Evolutionary conservation across 2,113 vertebrate genomes (phyloP).

Genomic region (Formicarius rufipectus): DNA sequence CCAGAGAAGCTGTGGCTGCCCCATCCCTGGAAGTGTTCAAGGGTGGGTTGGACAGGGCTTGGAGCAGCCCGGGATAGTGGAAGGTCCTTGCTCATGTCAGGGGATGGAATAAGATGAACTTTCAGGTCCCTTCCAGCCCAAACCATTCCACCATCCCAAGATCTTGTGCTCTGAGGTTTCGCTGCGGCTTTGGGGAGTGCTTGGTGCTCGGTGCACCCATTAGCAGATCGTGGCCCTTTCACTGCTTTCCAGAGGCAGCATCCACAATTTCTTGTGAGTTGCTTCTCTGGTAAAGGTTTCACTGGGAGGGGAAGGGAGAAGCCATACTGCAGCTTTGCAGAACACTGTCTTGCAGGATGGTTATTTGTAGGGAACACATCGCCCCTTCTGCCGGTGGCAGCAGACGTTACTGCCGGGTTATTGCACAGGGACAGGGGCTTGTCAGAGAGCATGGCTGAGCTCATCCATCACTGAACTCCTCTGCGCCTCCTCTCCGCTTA

Average conservation of each 20-base stretch:
- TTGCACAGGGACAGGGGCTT: not conserved
- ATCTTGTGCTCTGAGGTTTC: not conserved
- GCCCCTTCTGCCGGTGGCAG: not conserved
- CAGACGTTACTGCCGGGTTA: not conserved
- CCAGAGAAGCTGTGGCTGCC: not conserved
- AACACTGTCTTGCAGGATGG: not conserved
- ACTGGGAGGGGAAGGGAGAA: not conserved
- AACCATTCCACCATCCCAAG: not conserved
- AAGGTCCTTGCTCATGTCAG: not conserved
- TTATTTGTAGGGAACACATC: not conserved
- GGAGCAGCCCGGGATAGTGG: not conserved
- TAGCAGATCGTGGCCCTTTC: not conserved
- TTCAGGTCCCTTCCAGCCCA: not conserved
- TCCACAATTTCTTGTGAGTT: not conserved
- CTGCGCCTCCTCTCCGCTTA: not conserved
- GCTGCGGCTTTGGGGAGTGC: accelerated
- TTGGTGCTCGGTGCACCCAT: accelerated
- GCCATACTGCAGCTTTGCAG: not conserved
- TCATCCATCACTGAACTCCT: slow-evolving; percentile 32
- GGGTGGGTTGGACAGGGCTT: not conserved
- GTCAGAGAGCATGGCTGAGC: not conserved
- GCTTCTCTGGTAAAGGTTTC: not conserved
- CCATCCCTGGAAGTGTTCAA: not conserved
- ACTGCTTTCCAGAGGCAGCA: not conserved
- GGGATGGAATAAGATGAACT: not conserved